These are phyloP conservation scores for Lepilemur septentrionalis DNA, from an alignment of 2,797 vertebrate genomes.

Conservation along the genomic window DNA sequence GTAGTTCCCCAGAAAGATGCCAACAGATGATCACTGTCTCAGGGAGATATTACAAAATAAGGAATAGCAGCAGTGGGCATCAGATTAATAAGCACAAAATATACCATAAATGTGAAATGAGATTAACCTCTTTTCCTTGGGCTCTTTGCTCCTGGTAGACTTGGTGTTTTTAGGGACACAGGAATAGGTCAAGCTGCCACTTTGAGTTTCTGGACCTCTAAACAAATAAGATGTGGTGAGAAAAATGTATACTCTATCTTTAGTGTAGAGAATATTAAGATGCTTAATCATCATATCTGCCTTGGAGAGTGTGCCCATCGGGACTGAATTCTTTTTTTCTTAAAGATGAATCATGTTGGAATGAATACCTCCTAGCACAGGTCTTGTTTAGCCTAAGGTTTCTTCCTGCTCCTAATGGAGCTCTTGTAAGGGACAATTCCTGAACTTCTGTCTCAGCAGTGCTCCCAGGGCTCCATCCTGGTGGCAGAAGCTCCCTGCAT, in stretches of 20 bases:
- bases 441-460: background rate
- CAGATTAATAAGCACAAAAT: background rate
- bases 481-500: background rate
- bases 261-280: background rate
- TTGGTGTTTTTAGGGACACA: background rate
- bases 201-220: background rate
- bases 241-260: background rate
- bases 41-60: background rate
- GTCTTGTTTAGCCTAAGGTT: background rate
- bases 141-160: background rate
- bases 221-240: background rate
- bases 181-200: background rate
- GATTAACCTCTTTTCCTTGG: background rate
- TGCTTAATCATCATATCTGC: background rate
- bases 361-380: background rate
- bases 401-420: background rate
- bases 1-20: background rate
- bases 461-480: background rate
- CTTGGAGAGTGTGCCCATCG: background rate
- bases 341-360: background rate
- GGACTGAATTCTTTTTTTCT: background rate
- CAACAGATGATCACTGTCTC: background rate
- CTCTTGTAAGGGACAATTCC: background rate
- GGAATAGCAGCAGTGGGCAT: background rate
- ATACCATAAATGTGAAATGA: background rate